phyloP scores from a whole-genome alignment of 2,113 vertebrate species.

The Sorex araneus region DNA sequence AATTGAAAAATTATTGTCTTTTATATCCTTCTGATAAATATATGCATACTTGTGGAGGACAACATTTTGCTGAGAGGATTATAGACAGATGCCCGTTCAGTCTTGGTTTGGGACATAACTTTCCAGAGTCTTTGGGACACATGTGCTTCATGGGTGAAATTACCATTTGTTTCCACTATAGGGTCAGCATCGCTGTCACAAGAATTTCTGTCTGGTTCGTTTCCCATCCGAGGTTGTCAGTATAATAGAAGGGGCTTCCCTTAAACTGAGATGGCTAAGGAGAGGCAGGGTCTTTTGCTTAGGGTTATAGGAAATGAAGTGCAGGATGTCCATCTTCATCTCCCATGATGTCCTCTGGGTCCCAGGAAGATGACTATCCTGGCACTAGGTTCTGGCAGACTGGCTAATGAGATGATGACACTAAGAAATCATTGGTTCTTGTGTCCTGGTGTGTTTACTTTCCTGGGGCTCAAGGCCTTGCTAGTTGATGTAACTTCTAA shows the following conservation, averaged over 20 bases:
- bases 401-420: neutral
- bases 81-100: neutral
- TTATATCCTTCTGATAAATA: slow-evolving; percentile 25
- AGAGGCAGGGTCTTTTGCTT: neutral
- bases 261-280: neutral
- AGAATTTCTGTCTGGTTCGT: neutral
- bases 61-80: slow-evolving; percentile 16
- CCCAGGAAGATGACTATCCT: neutral
- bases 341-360: neutral
- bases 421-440: neutral
- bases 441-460: neutral
- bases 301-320: neutral
- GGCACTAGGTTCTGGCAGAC: neutral
- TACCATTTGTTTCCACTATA: slow-evolving; percentile 8
- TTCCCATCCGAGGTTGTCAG: neutral
- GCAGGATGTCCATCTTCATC: neutral
- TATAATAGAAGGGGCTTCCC: neutral
- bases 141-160: neutral
- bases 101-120: slow-evolving; percentile 6
- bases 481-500: neutral
- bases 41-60: neutral
- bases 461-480: neutral
- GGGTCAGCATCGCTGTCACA: neutral
- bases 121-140: neutral
- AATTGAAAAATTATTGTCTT: slow-evolving; percentile 10